Conservation (phyloP, 2,113 vertebrate genomes). For the Brachypodius melanocephalos region DNA sequence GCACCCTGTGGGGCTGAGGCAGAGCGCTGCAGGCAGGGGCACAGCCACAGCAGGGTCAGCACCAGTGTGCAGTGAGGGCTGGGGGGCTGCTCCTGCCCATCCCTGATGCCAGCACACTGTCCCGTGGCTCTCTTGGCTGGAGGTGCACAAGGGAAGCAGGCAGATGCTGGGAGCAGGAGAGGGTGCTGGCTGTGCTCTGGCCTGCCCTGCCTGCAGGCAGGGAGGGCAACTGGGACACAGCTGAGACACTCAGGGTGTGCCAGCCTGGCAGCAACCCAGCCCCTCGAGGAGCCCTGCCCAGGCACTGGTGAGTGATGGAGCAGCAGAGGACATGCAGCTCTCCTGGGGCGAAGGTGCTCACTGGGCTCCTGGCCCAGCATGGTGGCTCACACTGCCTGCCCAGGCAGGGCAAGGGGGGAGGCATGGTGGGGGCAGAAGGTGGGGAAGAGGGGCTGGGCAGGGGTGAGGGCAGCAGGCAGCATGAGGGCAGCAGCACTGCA, state of each 20-base stretch:
- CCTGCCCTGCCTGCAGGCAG: background rate
- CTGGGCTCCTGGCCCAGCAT: rapidly evolving
- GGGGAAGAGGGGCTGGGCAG: background rate
- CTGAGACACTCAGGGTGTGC: background rate
- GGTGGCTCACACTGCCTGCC: background rate
- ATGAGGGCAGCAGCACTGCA: background rate
- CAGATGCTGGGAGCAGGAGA: background rate
- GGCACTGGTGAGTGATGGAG: background rate
- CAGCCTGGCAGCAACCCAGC: background rate
- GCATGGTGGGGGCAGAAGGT: rapidly evolving
- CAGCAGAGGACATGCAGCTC: background rate
- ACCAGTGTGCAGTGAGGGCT: rapidly evolving
- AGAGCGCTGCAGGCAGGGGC: background rate
- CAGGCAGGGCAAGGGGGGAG: background rate
- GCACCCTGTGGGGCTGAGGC: background rate
- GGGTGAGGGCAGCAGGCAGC: background rate
- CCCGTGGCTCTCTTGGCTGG: background rate
- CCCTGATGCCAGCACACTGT: rapidly evolving
- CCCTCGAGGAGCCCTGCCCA: background rate
- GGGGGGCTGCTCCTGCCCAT: background rate
- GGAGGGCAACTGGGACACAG: background rate
- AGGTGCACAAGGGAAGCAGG: background rate
- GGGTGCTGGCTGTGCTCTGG: background rate
- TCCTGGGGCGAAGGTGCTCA: rapidly evolving
- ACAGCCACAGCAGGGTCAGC: background rate